Conservation (phyloP, 2,888 invertebrate genomes). For the Chaetogeoica ovagalla region DNA sequence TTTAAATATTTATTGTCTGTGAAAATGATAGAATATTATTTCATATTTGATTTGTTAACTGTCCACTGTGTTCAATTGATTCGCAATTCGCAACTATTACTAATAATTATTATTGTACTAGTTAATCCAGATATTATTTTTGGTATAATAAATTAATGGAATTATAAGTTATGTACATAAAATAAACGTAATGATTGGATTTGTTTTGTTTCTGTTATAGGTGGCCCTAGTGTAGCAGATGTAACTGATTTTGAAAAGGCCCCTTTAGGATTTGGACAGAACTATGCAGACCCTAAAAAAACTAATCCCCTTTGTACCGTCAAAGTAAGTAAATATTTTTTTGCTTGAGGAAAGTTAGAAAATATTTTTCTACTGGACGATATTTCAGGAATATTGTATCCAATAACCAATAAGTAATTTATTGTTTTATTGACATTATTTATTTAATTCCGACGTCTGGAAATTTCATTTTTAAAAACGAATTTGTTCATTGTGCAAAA, state of each 20-base stretch:
- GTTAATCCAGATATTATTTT: neutral
- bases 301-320: neutral
- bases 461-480: neutral
- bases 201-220: conserved; percentile 1
- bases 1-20: neutral
- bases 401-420: neutral
- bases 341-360: neutral
- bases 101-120: neutral
- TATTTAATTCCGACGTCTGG: neutral
- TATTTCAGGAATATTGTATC: neutral
- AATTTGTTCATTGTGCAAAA: too few relatives aligned
- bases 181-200: neutral
- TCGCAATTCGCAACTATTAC: neutral
- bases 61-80: too few relatives aligned
- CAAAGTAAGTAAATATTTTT: conserved; percentile 26
- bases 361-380: neutral
- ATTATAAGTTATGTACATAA: neutral
- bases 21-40: neutral
- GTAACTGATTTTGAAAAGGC: conserved; percentile 48
- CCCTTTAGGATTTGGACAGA: conserved; percentile 47
- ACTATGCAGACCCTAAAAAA: conserved; percentile 38
- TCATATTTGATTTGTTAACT: neutral
- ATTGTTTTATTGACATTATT: neutral
- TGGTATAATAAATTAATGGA: neutral
- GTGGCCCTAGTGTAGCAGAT: conserved; percentile 46